Conservation (phyloP, 2,113 vertebrate species). For the Esox niger region DNA sequence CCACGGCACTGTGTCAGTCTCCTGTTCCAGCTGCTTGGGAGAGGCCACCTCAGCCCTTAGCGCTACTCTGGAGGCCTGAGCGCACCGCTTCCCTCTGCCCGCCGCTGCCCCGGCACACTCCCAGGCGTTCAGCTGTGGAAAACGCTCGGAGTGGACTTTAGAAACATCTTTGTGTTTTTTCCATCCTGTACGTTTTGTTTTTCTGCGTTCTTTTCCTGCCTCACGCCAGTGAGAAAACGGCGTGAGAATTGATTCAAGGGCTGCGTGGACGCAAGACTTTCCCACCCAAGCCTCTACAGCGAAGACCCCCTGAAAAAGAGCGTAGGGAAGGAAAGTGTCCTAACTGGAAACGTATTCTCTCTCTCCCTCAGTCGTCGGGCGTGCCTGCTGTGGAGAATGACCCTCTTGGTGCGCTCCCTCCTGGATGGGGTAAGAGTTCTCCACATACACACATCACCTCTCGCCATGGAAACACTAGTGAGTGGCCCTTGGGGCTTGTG, state of each 20-base stretch:
- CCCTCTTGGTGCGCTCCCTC: constrained; percentile 88
- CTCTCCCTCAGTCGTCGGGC: constrained; percentile 80
- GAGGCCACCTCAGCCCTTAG: constrained; percentile 33
- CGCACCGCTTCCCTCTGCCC: not conserved
- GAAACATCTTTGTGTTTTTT: not conserved
- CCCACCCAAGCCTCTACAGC: not conserved
- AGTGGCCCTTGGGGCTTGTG: not conserved
- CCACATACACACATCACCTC: not conserved
- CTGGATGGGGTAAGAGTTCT: constrained; percentile 94
- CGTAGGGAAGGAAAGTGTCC: constrained; percentile 22
- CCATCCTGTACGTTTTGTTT: not conserved
- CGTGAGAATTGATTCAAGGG: not conserved
- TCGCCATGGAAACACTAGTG: constrained; percentile 8
- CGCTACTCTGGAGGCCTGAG: not conserved
- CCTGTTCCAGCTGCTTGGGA: constrained; percentile 43
- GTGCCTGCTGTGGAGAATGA: constrained; percentile 86
- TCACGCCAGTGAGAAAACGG: not conserved
- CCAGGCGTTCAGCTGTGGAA: constrained; percentile 1
- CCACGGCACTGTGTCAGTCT: constrained; percentile 54
- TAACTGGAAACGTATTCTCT: constrained; percentile 57
- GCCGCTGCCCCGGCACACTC: not conserved
- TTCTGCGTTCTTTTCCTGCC: not conserved
- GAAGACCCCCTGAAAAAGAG: constrained; percentile 3
- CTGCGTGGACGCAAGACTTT: not conserved
- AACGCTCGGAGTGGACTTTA: constrained; percentile 22